These are phyloP conservation scores for Chromis chromis DNA, from an alignment of 2,797 vertebrate species.

Conservation along the genomic window DNA sequence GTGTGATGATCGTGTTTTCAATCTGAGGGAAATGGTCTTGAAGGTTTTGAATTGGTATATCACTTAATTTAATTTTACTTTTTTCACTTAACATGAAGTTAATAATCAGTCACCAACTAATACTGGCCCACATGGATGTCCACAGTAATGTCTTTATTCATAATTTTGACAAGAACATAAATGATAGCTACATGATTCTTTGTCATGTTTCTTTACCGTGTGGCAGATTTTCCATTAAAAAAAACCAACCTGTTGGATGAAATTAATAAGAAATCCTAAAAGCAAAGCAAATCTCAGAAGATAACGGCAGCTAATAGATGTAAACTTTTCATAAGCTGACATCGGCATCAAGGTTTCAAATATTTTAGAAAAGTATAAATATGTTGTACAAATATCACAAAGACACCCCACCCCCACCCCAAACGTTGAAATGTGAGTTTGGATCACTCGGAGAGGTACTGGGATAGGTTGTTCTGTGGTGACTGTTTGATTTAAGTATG, in stretches of 20 bases:
- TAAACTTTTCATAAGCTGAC: conserved; percentile 57
- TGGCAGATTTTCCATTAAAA: conserved; percentile 19
- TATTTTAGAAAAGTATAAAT: conserved; percentile 38
- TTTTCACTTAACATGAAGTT: conserved; percentile 23
- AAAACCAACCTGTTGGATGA: conserved; percentile 27
- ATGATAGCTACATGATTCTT: conserved; percentile 27
- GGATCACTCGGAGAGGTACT: conserved; percentile 47
- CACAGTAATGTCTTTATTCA: conserved; percentile 34
- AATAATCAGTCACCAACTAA: conserved; percentile 26
- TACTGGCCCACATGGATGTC: conserved; percentile 28
- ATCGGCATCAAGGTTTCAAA: conserved; percentile 17
- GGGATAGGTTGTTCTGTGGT: conserved; percentile 45
- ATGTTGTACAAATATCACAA: conserved; percentile 23
- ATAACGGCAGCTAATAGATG: conserved; percentile 72
- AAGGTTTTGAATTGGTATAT: conserved; percentile 64
- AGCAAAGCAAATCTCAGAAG: conserved; percentile 43
- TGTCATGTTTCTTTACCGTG: conserved; percentile 33
- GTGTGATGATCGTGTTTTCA: conserved; percentile 63
- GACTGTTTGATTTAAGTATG: conserved; percentile 41
- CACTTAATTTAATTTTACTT: conserved; percentile 43
- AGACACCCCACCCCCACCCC: neutral
- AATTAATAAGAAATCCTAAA: conserved; percentile 16
- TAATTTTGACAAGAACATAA: conserved; percentile 32
- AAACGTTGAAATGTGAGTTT: conserved; percentile 42
- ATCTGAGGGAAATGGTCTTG: conserved; percentile 49